Evolutionary conservation across 1,140 invertebrate genomes (phyloP).

Genomic region (Tenebrio molitor): DNA sequence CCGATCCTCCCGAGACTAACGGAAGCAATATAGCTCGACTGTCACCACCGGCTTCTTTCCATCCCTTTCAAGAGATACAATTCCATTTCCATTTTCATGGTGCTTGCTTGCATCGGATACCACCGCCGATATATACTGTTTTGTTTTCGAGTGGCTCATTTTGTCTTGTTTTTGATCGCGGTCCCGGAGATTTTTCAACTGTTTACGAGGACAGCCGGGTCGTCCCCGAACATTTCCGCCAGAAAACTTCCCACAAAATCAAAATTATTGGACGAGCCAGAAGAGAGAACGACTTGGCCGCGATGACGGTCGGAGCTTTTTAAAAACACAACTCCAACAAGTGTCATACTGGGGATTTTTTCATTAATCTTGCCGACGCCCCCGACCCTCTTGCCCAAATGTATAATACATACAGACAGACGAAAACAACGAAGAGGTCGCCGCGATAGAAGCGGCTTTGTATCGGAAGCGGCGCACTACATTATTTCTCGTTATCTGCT

Average conservation of each 20-base stretch:
- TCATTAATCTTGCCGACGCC: constrained; percentile 22
- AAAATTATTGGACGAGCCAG: neutral
- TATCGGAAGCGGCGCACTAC: constrained; percentile 11
- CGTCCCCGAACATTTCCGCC: neutral
- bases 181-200: neutral
- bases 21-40: constrained; percentile 46
- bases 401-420: no score
- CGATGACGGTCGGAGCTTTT: neutral
- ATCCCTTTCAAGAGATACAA: constrained; percentile 34
- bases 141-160: constrained; percentile 37
- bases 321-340: constrained; percentile 33
- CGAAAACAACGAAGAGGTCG: constrained; percentile 10
- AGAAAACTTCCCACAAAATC: neutral
- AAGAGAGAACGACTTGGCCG: neutral
- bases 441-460: neutral
- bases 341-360: constrained; percentile 29
- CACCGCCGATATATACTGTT: constrained; percentile 20
- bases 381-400: constrained; percentile 1
- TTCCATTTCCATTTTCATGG: constrained; percentile 43
- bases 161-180: constrained; percentile 26
- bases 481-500: constrained; percentile 20
- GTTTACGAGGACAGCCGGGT: neutral
- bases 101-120: constrained; percentile 33
- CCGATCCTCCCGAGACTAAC: constrained; percentile 43
- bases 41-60: constrained; percentile 43